Percentiles rank a stretch among this genome's conserved stretches.
phyloP scores from a whole-genome alignment of 2,888 invertebrate species.

The Ectropis crepuscularia region DNA sequence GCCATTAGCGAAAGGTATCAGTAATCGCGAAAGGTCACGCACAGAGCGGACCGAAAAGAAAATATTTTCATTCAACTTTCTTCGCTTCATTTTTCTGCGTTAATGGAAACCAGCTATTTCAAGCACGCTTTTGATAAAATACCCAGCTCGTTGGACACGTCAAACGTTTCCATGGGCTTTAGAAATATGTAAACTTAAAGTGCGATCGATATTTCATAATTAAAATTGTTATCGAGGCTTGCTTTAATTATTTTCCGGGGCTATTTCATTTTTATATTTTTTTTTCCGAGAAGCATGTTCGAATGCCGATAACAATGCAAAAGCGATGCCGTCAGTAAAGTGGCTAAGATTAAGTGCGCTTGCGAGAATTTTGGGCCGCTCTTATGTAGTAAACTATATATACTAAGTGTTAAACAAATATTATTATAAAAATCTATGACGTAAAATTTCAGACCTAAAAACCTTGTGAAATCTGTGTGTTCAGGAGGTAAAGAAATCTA shows the following conservation, averaged over 20 bases:
- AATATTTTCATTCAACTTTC: slow-evolving; percentile 40
- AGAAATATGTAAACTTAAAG: slow-evolving; percentile 22
- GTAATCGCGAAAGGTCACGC: slow-evolving; percentile 38
- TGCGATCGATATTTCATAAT: slow-evolving; percentile 24
- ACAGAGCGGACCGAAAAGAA: slow-evolving; percentile 24
- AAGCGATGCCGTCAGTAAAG: too few species aligned
- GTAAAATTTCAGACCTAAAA: too few species aligned
- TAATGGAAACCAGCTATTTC: slow-evolving; percentile 35
- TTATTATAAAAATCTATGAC: too few species aligned
- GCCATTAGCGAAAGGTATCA: slow-evolving; percentile 36
- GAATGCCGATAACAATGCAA: too few species aligned
- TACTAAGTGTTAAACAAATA: too few species aligned
- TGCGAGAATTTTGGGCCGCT: too few species aligned
- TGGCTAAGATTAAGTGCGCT: too few species aligned
- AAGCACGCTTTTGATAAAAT: slow-evolving; percentile 34
- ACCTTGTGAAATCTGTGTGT: not conserved
- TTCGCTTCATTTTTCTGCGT: slow-evolving; percentile 31
- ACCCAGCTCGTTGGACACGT: slow-evolving; percentile 26
- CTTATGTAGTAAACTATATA: too few species aligned
- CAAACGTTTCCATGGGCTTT: slow-evolving; percentile 24
- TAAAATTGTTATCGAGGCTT: slow-evolving; percentile 12
- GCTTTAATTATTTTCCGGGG: not conserved
- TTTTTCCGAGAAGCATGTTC: not conserved
- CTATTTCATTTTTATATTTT: not conserved
- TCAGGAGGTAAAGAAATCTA: not conserved